phyloP scores from a whole-genome alignment of 2,113 vertebrate species.

The Gulo gulo region DNA sequence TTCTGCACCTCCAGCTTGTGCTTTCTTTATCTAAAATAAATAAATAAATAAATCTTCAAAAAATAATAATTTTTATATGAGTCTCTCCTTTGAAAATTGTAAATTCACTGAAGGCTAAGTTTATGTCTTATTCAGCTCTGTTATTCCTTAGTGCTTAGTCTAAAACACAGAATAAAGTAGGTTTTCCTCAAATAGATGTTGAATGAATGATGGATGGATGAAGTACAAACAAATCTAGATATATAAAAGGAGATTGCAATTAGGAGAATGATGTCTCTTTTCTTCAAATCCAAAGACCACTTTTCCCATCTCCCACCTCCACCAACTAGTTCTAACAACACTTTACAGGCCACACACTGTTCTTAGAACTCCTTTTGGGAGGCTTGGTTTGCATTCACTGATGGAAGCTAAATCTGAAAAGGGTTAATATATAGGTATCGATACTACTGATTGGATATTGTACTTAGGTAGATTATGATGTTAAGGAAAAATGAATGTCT shows the following conservation, averaged over 20 bases:
- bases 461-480: not conserved
- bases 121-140: not conserved
- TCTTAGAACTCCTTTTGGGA: not conserved
- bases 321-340: not conserved
- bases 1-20: not conserved
- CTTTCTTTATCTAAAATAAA: too few species aligned
- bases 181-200: not conserved
- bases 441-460: not conserved
- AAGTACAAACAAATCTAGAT: not conserved
- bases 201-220: not conserved
- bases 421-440: not conserved
- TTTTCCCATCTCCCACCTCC: not conserved
- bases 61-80: not conserved
- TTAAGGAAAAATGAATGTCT: constrained; percentile 7
- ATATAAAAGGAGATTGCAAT: not conserved
- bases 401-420: not conserved
- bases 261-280: not conserved
- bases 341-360: not conserved
- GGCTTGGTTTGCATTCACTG: not conserved
- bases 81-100: not conserved
- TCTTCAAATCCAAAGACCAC: not conserved
- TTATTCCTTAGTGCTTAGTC: not conserved
- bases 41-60: not conserved
- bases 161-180: not conserved
- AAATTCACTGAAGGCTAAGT: not conserved